Conservation (phyloP, 2,797 vertebrate genomes). For the Molossus molossus region DNA sequence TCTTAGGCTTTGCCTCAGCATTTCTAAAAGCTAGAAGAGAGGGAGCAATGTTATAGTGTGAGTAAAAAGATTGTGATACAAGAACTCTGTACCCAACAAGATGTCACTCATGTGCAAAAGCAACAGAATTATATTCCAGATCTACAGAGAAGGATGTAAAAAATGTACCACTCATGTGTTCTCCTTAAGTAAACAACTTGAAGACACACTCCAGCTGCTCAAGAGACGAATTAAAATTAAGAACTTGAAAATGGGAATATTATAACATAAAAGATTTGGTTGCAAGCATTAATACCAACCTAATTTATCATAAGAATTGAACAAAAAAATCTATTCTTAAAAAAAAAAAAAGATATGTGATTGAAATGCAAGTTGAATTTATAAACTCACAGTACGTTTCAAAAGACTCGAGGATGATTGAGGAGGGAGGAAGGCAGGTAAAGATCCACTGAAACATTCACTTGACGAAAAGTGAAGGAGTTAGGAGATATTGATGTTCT, state of each 20-base stretch:
- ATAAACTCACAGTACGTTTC: conserved; percentile 47
- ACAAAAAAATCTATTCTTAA: neutral
- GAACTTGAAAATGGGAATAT: conserved; percentile 64
- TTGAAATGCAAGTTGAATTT: conserved; percentile 64
- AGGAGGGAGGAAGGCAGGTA: neutral
- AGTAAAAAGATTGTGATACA: neutral
- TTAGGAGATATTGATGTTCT: neutral
- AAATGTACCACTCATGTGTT: conserved; percentile 23
- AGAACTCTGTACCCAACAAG: neutral
- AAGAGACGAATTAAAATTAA: conserved; percentile 76
- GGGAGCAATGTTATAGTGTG: neutral
- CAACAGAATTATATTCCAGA: conserved; percentile 42
- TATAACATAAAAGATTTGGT: conserved; percentile 54
- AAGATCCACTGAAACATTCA: neutral
- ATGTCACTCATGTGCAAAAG: conserved; percentile 54
- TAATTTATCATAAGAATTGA: conserved; percentile 59
- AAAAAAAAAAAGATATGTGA: neutral
- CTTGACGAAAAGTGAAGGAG: neutral
- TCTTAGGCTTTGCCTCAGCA: neutral
- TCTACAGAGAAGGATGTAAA: conserved; percentile 57
- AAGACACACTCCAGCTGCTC: conserved; percentile 68
- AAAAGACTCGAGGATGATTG: conserved; percentile 40
- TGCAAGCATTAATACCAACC: conserved; percentile 50
- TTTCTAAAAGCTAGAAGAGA: conserved; percentile 6
- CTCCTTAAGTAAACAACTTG: conserved; percentile 69